A percentile compares a stretch with the other conserved stretches of the same genome.
phyloP scores from a whole-genome alignment of 2,888 invertebrate genomes.

The Lycocerus yunnanus region DNA sequence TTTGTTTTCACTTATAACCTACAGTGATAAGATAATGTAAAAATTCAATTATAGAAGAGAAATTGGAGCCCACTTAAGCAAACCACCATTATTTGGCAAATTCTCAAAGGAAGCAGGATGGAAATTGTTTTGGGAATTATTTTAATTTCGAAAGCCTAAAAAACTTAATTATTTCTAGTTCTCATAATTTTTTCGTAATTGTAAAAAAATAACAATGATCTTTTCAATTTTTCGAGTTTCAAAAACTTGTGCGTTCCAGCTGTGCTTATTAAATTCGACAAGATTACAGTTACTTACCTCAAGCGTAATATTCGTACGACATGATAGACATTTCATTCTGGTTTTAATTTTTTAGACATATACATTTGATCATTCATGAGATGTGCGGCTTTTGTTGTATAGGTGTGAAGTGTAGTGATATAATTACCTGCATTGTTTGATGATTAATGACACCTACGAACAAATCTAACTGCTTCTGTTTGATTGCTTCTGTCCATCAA shows the following conservation, averaged over 20 bases:
- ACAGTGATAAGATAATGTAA: background rate
- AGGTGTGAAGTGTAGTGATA: slow-evolving; percentile 51
- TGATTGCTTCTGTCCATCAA: slow-evolving; percentile 51
- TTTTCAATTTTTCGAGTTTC: background rate
- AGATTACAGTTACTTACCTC: slow-evolving; percentile 21
- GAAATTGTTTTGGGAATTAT: background rate
- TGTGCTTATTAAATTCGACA: slow-evolving; percentile 10
- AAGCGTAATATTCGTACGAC: slow-evolving; percentile 3
- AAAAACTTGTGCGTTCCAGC: slow-evolving; percentile 6
- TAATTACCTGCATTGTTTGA: slow-evolving; percentile 55
- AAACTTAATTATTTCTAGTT: background rate
- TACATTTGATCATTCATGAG: slow-evolving; percentile 18
- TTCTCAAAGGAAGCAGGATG: background rate
- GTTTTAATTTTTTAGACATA: slow-evolving; percentile 3
- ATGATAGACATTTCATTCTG: slow-evolving; percentile 16
- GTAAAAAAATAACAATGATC: background rate
- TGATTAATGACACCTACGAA: slow-evolving; percentile 53
- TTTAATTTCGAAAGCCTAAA: background rate
- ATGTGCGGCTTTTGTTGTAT: slow-evolving; percentile 28
- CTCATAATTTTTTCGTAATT: background rate
- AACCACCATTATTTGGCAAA: background rate
- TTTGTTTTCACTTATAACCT: too few species aligned
- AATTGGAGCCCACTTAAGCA: background rate
- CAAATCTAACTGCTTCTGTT: slow-evolving; percentile 54
- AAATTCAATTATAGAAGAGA: background rate